Evolutionary conservation across 1,140 invertebrate genomes (phyloP).

Genomic region (Chrysomallon squamiferum): DNA sequence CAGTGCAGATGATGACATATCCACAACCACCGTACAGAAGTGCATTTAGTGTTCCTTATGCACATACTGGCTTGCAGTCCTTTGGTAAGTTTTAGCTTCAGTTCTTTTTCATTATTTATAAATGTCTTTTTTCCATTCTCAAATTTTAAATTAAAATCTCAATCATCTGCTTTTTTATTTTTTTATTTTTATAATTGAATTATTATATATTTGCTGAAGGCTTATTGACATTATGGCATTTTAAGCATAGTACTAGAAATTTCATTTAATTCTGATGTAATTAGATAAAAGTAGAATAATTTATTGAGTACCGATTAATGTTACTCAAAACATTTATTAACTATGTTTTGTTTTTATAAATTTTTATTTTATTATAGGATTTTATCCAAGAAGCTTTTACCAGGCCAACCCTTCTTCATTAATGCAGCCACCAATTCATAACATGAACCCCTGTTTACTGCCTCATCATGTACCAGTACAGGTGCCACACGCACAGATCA

Average conservation of each 20-base stretch:
- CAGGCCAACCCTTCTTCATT: constrained; percentile 22
- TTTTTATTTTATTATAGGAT: constrained; percentile 24
- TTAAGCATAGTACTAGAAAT: too few relatives aligned
- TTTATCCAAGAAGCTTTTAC: constrained; percentile 24
- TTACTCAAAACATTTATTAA: too few relatives aligned
- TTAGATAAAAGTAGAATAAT: too few relatives aligned
- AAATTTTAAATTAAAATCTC: neutral
- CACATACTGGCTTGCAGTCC: constrained; percentile 24
- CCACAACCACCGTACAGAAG: constrained; percentile 24
- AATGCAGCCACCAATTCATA: constrained; percentile 14
- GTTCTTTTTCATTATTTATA: neutral
- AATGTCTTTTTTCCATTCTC: neutral
- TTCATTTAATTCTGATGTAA: too few relatives aligned
- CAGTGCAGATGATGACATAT: constrained; percentile 16
- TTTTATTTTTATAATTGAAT: too few relatives aligned
- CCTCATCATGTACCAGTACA: constrained; percentile 32
- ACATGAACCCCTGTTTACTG: constrained; percentile 24
- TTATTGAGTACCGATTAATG: too few relatives aligned
- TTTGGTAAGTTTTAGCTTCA: constrained; percentile 30
- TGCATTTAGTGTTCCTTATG: constrained; percentile 33
- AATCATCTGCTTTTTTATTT: too few relatives aligned
- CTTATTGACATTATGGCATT: too few relatives aligned
- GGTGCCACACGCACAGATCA: constrained; percentile 29
- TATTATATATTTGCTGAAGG: too few relatives aligned
- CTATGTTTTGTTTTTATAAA: too few relatives aligned